Conservation (phyloP, 2,797 vertebrate genomes). For the Liasis olivaceus region DNA sequence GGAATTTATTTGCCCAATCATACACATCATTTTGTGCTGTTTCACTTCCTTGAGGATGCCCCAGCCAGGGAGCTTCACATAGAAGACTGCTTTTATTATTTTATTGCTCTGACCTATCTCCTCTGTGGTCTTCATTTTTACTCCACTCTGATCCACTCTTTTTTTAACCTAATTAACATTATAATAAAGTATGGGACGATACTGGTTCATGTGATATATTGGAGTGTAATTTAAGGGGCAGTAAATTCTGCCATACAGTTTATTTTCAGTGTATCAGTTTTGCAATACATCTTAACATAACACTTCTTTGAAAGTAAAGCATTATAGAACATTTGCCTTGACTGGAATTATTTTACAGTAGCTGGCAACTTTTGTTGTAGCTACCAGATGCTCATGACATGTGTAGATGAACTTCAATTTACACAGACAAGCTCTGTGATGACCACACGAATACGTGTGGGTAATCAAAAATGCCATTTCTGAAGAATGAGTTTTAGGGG, state of each 20-base stretch:
- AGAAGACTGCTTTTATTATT: no score
- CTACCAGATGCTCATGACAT: constrained; percentile 1
- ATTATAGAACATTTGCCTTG: background rate
- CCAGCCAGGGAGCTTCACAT: no score
- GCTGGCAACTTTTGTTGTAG: background rate
- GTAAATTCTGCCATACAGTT: background rate
- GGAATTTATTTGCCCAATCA: no score
- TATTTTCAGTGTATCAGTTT: background rate
- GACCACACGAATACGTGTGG: constrained; percentile 39
- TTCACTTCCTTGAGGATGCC: no score
- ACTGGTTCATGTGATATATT: background rate
- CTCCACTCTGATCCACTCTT: background rate
- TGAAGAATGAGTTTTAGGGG: constrained; percentile 55
- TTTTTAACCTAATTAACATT: background rate
- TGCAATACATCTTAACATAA: background rate
- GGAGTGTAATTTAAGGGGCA: background rate
- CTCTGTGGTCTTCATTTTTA: background rate
- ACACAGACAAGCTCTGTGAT: background rate
- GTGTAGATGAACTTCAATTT: background rate
- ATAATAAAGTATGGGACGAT: background rate
- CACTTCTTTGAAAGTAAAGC: background rate
- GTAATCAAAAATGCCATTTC: constrained; percentile 55
- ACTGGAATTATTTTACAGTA: background rate
- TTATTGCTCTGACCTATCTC: background rate
- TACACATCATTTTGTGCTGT: no score